Evolutionary conservation across 2,888 invertebrate genomes (phyloP), one percentile per base, ranked within the genome.

Genomic region (Drosophila seclusa): DNA sequence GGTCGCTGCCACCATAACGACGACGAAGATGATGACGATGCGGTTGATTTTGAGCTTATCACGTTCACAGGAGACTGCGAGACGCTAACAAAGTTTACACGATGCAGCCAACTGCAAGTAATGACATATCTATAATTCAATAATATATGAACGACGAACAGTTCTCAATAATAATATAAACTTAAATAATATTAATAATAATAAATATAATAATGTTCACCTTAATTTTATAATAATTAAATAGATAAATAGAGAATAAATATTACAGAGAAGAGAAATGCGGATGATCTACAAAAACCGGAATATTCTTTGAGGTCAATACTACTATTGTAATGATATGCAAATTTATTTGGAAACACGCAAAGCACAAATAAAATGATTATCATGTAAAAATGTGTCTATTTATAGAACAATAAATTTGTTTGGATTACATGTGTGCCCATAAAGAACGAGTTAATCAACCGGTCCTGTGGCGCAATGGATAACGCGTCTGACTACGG

Each of bases 401-500:
- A 73, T 77, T 68, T 68, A 54, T 52, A 64, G 66, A 49, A 34
- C 34, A 4, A 10, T 0, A 34, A 50, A 54, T 40, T 57, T 8
- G 36, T 1, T 36, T 13, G 4, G 1, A 13, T 27, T 38, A 53
- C 10, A 52, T 67, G 4, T 18, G 1, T 3, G 16, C 3, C 6
- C n/a, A 8, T 16, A 31, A 54, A 21, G 4, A 6, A 0, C 0
- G 0, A 0, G 0, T 0, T n/a, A 0, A 0, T 0, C 29, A 64
- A 45, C 7, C 68, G 91, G 91, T 90, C 91, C 91, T 91, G 91
- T 91, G 91, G 91, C 91, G 91, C 91, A 91, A 92, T 91, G 91
- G 92, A 91, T 92, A 91, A 92, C 90, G 88, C 87, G 90, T 90
- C 89, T 91, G 92, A 92, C 92, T 91, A 92, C 92, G 91, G 92